A percentile compares a stretch with the other conserved stretches of the same genome.
phyloP scores from a whole-genome alignment of 2,113 vertebrate genomes.

The Oryzias woworae region DNA sequence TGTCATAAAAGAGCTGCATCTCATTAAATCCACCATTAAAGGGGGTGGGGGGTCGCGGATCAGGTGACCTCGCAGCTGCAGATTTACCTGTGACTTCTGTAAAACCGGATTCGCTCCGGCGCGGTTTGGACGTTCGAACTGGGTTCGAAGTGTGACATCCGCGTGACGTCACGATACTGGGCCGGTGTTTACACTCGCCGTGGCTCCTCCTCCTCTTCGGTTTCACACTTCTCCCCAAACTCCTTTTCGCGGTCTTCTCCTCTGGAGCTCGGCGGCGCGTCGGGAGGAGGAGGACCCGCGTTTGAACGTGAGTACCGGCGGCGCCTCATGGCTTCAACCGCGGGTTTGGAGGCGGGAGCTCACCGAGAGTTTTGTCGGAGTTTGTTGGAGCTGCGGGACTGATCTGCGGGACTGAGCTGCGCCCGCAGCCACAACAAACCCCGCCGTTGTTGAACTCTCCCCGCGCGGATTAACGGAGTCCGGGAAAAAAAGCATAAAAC shows the following conservation, averaged over 20 bases:
- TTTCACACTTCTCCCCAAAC: too few species aligned
- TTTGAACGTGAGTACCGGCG: too few species aligned
- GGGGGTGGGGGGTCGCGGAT: background rate
- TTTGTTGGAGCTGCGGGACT: background rate
- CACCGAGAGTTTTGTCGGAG: background rate
- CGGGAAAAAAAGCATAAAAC: conserved; percentile 30
- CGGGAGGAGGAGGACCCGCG: too few species aligned
- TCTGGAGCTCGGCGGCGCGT: too few species aligned
- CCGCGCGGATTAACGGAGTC: conserved; percentile 35
- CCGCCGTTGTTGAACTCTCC: conserved; percentile 24
- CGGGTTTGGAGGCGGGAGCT: background rate
- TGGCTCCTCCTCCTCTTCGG: too few species aligned
- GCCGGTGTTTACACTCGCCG: conserved; percentile 32
- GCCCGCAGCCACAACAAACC: conserved; percentile 23
- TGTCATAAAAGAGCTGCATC: too few species aligned
- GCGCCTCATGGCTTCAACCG: too few species aligned
- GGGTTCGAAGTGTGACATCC: background rate
- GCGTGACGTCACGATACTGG: conserved; percentile 73
- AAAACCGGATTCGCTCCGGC: too few species aligned
- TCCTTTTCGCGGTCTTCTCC: too few species aligned
- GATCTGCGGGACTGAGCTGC: background rate
- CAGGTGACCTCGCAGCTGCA: conserved; percentile 25
- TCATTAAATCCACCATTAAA: too few species aligned
- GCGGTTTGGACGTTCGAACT: too few species aligned
- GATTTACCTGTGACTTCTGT: background rate